phyloP scores from a whole-genome alignment of 2,888 invertebrate genomes.

The Ellobium chinense region DNA sequence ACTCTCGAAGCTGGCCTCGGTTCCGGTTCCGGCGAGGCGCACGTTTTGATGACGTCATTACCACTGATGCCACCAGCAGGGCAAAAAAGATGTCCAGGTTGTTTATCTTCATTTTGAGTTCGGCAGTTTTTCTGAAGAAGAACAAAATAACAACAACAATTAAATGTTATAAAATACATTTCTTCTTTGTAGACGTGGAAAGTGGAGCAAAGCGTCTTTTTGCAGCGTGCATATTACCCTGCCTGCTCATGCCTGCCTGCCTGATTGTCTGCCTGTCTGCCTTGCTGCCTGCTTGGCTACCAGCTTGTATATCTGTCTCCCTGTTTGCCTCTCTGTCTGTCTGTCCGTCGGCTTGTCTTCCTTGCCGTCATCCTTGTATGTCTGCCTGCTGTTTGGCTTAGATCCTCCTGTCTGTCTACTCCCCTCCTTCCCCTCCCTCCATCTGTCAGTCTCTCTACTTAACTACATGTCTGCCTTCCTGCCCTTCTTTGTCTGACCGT shows the following conservation, averaged over 20 bases:
- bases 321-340: background rate
- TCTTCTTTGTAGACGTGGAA: too few relatives aligned
- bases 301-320: constrained; percentile 8
- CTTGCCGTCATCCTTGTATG: background rate
- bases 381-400: background rate
- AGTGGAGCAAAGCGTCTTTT: too few relatives aligned
- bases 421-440: background rate
- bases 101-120: constrained; percentile 6
- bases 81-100: background rate
- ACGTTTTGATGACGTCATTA: constrained; percentile 26
- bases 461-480: background rate
- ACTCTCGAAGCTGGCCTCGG: constrained; percentile 40
- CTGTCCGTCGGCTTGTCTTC: background rate
- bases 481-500: too few relatives aligned
- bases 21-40: constrained; percentile 44
- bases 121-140: background rate
- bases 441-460: background rate
- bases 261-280: background rate
- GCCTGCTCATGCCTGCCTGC: background rate
- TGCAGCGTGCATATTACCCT: too few relatives aligned
- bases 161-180: too few relatives aligned
- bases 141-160: too few relatives aligned
- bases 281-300: background rate
- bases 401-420: background rate
- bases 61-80: constrained; percentile 19